Evolutionary conservation across 1,140 invertebrate species (phyloP), one percentile per base, ranked within the genome.

Genomic region (Drosophila punjabiensis): DNA sequence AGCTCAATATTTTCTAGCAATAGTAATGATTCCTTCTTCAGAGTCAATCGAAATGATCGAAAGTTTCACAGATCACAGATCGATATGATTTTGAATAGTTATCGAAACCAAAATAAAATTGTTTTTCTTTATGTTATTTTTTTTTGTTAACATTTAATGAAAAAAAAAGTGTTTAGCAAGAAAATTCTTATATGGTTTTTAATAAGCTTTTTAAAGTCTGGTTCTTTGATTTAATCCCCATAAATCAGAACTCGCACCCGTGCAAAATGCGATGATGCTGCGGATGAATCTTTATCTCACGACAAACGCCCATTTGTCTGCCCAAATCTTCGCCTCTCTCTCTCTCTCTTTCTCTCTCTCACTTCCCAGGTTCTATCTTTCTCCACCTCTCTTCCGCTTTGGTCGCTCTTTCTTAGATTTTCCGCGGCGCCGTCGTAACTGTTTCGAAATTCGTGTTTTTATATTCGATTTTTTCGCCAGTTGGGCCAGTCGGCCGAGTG

Each of bases 381-480:
- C 66, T 69, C 28, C 65, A 28, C 35, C 39, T 28, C 61, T 70
- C 47, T 68, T 70, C 48, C 67, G 48, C 47, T 71, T 35, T 35
- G 47, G 16, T n/a, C 45, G 37, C 16, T 65, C 52, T 41, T 64
- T 64, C 75, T 43, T 33, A 13, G 62, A 35, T 73, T 69, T 48
- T 73, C 66, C 16, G 50, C 13, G 35, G 37, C 33, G 33, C 32
- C 43, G 39, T 41, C 73, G 56, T 88, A 81, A 89, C 74, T 68
- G 75, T 85, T 90, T 88, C 81, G 80, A 85, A 85, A 89, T 81
- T 76, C 81, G 85, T 89, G 78, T 89, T 81, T 89, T 81, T 84
- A 83, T 88, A 88, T 88, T 89, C 84, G 81, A 84, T 75, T 89
- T 87, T 81, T 81, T 88, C 81, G 81, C 81, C 80, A 79, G 75